phyloP scores from a whole-genome alignment of 2,797 vertebrate genomes.

The Sandelia bainsii region DNA sequence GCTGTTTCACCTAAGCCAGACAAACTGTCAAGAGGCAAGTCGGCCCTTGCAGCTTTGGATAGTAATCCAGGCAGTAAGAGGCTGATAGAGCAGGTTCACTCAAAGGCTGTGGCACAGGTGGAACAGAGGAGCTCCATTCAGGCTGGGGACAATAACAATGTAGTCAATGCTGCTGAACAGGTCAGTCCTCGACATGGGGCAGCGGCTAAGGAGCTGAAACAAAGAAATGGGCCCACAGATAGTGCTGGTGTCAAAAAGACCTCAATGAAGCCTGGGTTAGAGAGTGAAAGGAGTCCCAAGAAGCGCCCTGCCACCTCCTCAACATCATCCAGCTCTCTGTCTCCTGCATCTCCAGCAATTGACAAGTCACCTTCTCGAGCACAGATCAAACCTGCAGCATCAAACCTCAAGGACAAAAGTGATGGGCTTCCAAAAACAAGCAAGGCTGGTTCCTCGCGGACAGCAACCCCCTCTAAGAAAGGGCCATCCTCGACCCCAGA shows the following conservation, averaged over 20 bases:
- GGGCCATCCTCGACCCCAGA: slow-evolving; percentile 77
- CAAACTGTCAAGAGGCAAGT: slow-evolving; percentile 82
- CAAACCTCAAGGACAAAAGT: slow-evolving; percentile 86
- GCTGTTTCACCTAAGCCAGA: slow-evolving; percentile 86
- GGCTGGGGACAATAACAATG: slow-evolving; percentile 91
- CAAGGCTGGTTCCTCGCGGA: slow-evolving; percentile 83
- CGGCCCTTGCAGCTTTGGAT: slow-evolving; percentile 79
- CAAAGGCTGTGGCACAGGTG: slow-evolving; percentile 80
- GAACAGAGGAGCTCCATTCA: slow-evolving; percentile 83
- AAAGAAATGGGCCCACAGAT: slow-evolving; percentile 75
- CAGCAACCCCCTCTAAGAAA: slow-evolving; percentile 87
- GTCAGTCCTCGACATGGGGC: slow-evolving; percentile 84
- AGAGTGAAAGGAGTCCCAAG: slow-evolving; percentile 87
- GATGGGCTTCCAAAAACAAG: slow-evolving; percentile 82
- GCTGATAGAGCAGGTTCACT: slow-evolving; percentile 81
- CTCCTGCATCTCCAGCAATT: slow-evolving; percentile 84
- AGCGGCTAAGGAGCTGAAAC: slow-evolving; percentile 88
- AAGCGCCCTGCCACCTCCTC: slow-evolving; percentile 86
- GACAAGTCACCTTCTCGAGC: slow-evolving; percentile 70
- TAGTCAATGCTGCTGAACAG: slow-evolving; percentile 87
- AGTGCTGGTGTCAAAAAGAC: slow-evolving; percentile 79
- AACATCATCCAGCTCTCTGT: slow-evolving; percentile 87
- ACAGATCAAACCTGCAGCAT: slow-evolving; percentile 74
- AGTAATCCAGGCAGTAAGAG: slow-evolving; percentile 82
- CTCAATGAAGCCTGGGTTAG: slow-evolving; percentile 81